A percentile compares a stretch with the other conserved stretches of the same genome.
These are phyloP conservation scores for Pseudomugil tenellus DNA, from an alignment of 2,797 vertebrate species.

Conservation along the genomic window DNA sequence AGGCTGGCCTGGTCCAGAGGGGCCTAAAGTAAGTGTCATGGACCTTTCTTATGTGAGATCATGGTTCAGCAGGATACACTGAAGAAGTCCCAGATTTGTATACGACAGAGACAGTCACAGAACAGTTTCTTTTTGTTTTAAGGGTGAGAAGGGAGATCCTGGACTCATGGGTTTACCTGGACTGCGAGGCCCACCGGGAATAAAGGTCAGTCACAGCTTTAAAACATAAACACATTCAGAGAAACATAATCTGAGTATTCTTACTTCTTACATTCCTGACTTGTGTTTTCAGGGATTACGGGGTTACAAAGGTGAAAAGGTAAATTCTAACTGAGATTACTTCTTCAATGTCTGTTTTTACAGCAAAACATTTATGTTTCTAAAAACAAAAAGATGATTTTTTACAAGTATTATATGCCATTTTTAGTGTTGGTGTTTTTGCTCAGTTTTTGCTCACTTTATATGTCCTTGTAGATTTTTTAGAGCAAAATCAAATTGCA, in stretches of 20 bases:
- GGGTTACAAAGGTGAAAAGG: conserved; percentile 78
- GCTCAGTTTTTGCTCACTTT: background rate
- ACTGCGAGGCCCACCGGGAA: conserved; percentile 90
- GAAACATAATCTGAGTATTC: background rate
- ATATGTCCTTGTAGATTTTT: too few species aligned
- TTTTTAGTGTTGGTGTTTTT: background rate
- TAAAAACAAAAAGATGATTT: background rate
- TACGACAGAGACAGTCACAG: background rate
- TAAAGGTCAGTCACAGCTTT: conserved; percentile 80
- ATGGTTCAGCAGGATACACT: background rate
- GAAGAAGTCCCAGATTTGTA: conserved; percentile 5
- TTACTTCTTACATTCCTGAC: background rate
- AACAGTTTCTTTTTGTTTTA: conserved; percentile 2
- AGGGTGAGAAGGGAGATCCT: conserved; percentile 79
- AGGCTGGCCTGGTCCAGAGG: conserved; percentile 88
- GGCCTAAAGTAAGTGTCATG: conserved; percentile 81
- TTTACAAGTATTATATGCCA: background rate
- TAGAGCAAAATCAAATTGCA: too few species aligned
- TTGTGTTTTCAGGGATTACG: conserved; percentile 68
- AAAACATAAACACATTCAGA: background rate
- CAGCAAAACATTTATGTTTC: background rate
- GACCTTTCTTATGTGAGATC: background rate
- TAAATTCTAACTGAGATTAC: conserved; percentile 12
- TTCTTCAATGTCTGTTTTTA: background rate
- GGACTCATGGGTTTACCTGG: conserved; percentile 91